A percentile compares a stretch with the other conserved stretches of the same genome.
Conservation (phyloP, 2,797 vertebrate genomes). For the Synaphobranchus kaupii region DNA sequence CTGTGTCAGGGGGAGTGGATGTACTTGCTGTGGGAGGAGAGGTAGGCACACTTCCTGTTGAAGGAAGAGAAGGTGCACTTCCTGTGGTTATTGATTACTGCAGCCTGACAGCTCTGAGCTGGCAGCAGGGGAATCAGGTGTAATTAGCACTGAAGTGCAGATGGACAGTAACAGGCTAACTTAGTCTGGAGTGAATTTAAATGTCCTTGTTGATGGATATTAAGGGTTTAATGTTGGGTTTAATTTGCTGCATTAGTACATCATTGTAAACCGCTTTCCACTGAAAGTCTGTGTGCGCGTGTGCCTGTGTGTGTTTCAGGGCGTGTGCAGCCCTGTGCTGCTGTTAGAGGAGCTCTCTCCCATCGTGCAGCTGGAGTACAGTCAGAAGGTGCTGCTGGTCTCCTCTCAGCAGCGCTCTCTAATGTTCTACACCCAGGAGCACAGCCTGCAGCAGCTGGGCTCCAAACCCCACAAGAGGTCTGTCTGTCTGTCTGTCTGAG, state of each 20-base stretch:
- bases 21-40: too few species aligned
- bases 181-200: too few species aligned
- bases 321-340: constrained; percentile 82
- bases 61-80: too few species aligned
- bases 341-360: constrained; percentile 86
- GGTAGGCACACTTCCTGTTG: too few species aligned
- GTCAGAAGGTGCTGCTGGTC: constrained; percentile 88
- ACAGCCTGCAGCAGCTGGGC: constrained; percentile 83
- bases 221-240: too few species aligned
- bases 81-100: too few species aligned
- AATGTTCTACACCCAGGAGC: constrained; percentile 86
- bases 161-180: too few species aligned
- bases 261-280: too few species aligned
- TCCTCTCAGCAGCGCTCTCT: constrained; percentile 86
- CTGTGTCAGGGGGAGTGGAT: too few species aligned
- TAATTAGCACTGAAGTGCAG: too few species aligned
- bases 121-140: background rate
- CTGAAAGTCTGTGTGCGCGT: background rate
- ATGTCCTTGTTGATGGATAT: too few species aligned
- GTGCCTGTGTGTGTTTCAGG: constrained; percentile 66
- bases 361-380: constrained; percentile 93
- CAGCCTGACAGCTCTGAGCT: background rate
- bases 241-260: too few species aligned
- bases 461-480: constrained; percentile 89
- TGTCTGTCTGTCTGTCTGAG: background rate